phyloP scores from a whole-genome alignment of 64 coral and sea anemone species.

The Pocillopora verrucosa region DNA sequence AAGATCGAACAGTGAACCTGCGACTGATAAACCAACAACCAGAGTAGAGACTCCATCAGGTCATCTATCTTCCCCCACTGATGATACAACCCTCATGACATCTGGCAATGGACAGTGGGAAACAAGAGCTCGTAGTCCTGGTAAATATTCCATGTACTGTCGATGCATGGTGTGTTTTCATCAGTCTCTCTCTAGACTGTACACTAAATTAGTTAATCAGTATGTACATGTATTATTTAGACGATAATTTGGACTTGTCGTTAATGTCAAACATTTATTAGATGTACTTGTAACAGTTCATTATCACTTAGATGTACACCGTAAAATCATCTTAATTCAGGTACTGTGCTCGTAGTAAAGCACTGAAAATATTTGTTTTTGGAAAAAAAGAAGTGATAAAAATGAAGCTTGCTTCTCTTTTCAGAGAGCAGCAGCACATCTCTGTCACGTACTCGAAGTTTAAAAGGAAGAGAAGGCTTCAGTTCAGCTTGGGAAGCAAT shows the following conservation, averaged over 20 bases:
- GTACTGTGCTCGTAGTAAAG: too few relatives aligned
- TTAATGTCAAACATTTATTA: too few relatives aligned
- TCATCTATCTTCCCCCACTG: conserved; percentile 5
- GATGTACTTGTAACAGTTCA: too few relatives aligned
- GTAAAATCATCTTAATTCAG: too few relatives aligned
- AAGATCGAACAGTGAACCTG: conserved; percentile 23
- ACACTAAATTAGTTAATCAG: too few relatives aligned
- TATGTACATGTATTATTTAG: too few relatives aligned
- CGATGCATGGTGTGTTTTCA: too few relatives aligned
- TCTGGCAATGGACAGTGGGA: conserved; percentile 8
- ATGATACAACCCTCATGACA: neutral
- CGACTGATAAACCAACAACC: conserved; percentile 8
- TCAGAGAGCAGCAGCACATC: neutral
- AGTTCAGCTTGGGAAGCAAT: conserved; percentile 91
- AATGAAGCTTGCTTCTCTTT: neutral
- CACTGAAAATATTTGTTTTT: neutral
- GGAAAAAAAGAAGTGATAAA: neutral
- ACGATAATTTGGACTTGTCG: too few relatives aligned
- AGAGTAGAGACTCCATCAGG: conserved; percentile 39
- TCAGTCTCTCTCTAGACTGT: too few relatives aligned
- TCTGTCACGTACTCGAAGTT: conserved; percentile 63
- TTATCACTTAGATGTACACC: too few relatives aligned
- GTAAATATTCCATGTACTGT: neutral
- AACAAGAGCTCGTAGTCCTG: conserved; percentile 6
- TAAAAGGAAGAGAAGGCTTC: conserved; percentile 86